A percentile compares a stretch with the other conserved stretches of the same genome.
Evolutionary conservation across 2,888 invertebrate genomes (phyloP).

Genomic region (Limnephilus rhombicus): DNA sequence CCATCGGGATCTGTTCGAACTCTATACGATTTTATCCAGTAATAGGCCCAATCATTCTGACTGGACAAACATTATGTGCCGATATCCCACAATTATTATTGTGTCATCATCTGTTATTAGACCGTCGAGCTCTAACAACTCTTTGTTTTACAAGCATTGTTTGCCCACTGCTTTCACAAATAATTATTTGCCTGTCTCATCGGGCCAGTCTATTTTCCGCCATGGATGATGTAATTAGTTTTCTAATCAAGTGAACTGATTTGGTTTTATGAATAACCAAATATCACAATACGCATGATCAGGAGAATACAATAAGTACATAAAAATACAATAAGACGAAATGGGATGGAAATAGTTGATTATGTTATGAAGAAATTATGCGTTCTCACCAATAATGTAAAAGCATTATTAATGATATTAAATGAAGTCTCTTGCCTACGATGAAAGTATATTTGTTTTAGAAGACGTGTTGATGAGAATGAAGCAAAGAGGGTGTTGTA

Average conservation of each 20-base stretch:
- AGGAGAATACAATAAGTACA: neutral
- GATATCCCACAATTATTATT: neutral
- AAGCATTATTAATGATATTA: neutral
- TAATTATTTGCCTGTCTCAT: neutral
- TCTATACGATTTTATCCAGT: neutral
- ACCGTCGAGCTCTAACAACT: neutral
- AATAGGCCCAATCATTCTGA: neutral
- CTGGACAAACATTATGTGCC: neutral
- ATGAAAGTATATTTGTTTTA: no score
- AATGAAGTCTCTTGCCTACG: no score
- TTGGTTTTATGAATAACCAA: neutral
- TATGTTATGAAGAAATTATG: neutral
- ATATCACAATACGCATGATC: neutral
- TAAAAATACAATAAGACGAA: neutral
- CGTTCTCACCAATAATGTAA: neutral
- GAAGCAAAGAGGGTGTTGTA: no score
- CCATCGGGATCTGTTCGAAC: neutral
- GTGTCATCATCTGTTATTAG: neutral
- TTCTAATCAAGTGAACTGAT: neutral
- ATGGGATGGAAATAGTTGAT: neutral
- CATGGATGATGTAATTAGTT: neutral
- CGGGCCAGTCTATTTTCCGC: neutral
- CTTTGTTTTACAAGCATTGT: constrained; percentile 8
- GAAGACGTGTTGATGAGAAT: no score
- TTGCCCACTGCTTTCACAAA: neutral